A percentile compares a stretch with the other conserved stretches of the same genome.
phyloP scores from a whole-genome alignment of 2,113 vertebrate species.

The Empidonax traillii region DNA sequence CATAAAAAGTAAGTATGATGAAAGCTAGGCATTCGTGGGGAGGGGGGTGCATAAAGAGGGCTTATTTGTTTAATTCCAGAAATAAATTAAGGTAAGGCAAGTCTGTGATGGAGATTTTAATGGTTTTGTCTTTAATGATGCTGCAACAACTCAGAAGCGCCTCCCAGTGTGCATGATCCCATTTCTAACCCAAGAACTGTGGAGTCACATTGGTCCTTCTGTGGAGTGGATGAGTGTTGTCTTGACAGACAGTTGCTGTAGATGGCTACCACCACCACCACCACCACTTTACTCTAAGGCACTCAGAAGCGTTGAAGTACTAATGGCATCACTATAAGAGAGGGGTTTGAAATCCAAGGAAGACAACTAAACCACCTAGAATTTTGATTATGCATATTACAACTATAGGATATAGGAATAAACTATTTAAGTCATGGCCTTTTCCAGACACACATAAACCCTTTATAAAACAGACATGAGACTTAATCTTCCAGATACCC shows the following conservation, averaged over 20 bases:
- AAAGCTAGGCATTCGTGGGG: background rate
- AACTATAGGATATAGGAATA: background rate
- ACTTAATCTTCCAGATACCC: background rate
- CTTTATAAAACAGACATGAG: background rate
- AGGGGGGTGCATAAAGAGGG: background rate
- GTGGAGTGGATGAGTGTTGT: accelerated
- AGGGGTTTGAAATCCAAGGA: background rate
- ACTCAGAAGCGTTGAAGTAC: background rate
- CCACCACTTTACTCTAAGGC: background rate
- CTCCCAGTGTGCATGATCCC: background rate
- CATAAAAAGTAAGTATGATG: background rate
- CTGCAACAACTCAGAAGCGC: background rate
- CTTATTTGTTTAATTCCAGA: background rate
- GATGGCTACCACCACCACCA: background rate
- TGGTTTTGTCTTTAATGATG: background rate
- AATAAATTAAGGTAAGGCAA: background rate
- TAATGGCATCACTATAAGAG: background rate
- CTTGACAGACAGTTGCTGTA: accelerated
- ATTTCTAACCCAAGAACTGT: background rate
- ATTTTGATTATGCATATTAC: background rate
- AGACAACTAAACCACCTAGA: background rate
- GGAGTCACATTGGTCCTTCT: background rate
- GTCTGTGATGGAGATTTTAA: background rate
- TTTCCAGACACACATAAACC: accelerated
- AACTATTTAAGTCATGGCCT: background rate